Conservation (phyloP, 2,797 vertebrate species). For the Pipistrellus pipistrellus region DNA sequence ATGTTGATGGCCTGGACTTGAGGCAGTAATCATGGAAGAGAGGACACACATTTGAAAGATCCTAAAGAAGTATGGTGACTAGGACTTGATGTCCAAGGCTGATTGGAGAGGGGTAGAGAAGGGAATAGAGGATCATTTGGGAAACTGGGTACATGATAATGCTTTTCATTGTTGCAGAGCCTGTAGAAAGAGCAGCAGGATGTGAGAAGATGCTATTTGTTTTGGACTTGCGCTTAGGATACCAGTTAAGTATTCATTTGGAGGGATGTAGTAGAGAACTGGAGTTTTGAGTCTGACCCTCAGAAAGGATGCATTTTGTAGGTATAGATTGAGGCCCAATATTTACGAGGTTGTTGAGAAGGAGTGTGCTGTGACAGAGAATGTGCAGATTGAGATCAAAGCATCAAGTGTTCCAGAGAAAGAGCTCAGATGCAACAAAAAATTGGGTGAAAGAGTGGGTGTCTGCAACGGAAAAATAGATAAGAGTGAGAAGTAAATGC, state of each 20-base stretch:
- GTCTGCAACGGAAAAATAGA: not conserved
- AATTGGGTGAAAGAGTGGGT: not conserved
- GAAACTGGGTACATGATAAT: not conserved
- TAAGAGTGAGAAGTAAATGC: constrained; percentile 28
- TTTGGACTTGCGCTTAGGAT: not conserved
- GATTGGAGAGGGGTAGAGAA: not conserved
- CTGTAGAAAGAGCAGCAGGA: not conserved
- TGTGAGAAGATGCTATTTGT: not conserved
- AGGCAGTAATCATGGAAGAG: not conserved
- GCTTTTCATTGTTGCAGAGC: not conserved
- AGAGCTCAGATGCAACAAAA: not conserved
- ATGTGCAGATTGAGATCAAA: not conserved
- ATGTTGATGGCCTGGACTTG: not conserved
- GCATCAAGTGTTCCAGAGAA: not conserved
- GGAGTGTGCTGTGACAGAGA: not conserved
- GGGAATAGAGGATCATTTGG: not conserved
- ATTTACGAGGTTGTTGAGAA: not conserved
- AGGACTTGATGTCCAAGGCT: not conserved
- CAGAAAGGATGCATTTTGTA: not conserved
- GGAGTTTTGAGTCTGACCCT: not conserved
- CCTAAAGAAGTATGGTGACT: not conserved
- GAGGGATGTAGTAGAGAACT: not conserved
- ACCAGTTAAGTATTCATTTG: not conserved
- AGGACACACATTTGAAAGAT: not conserved
- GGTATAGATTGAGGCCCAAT: not conserved